phyloP scores from a whole-genome alignment of 2,113 vertebrate species.

The Zosterops lateralis region DNA sequence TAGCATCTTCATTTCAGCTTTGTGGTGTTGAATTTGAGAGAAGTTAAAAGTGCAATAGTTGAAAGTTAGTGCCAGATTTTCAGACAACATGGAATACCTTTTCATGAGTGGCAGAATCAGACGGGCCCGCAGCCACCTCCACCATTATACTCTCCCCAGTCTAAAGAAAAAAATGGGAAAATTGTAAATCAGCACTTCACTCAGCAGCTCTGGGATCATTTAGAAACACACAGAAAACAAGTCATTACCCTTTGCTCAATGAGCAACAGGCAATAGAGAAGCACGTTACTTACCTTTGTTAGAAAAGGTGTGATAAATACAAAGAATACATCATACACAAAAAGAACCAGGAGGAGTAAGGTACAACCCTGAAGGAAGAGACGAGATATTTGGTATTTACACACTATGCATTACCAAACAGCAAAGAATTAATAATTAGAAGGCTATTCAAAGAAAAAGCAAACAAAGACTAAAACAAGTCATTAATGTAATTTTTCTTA shows the following conservation, averaged over 20 bases:
- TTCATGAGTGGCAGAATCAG: constrained; percentile 87
- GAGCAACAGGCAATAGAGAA: neutral
- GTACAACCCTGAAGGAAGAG: constrained; percentile 85
- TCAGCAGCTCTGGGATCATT: neutral
- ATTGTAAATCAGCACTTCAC: neutral
- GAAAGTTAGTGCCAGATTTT: neutral
- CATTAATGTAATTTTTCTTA: neutral
- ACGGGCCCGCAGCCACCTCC: constrained; percentile 92
- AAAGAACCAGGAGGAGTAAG: constrained; percentile 87
- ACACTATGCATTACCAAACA: neutral
- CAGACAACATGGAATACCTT: constrained; percentile 77
- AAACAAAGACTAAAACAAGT: neutral
- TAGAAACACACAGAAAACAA: neutral
- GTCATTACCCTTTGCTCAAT: neutral
- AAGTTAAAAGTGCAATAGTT: neutral
- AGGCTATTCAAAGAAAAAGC: neutral
- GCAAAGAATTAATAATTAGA: neutral
- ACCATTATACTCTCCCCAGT: constrained; percentile 96
- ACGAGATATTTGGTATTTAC: neutral
- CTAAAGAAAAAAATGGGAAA: constrained; percentile 61
- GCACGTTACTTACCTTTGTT: constrained; percentile 80
- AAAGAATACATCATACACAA: constrained; percentile 95
- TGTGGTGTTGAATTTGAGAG: neutral
- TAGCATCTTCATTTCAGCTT: neutral
- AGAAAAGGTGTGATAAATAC: constrained; percentile 93